Evolutionary conservation across 2,113 vertebrate genomes (phyloP), one percentile per base, ranked within the genome.

Genomic region (Anguilla rostrata): DNA sequence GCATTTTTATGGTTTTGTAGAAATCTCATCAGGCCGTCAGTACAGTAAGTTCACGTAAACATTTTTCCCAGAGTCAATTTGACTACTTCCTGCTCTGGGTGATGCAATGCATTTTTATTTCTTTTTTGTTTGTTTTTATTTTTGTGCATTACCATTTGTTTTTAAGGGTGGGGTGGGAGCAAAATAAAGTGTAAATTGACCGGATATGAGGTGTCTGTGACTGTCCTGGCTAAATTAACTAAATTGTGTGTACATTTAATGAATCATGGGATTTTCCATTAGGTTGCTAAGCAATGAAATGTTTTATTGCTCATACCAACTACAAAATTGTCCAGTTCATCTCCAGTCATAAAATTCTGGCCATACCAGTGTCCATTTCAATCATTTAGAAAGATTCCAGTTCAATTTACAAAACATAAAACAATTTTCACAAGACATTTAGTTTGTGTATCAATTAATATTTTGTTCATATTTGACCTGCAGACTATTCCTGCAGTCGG

Each of bases 1-100:
- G 90, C 93, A 92, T 94, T 95, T 92, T 92, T 88, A 90, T 89
- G 90, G 81, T 63, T 87, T 86, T 71, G 40, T 60, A 86, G 86
- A 90, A 53, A 89, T 84, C 81, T 85, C 16, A 83, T 46, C 79
- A 85, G 88, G 87, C 89, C 90, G 83, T 91, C 91, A 91, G 92
- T 88, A 90, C 90, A 92, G 92, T 89, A 92, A 94, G 91, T 91
- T 85, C 56, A 63, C 88, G 83, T 84, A 53, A 78, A 82, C 82
- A 66, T 9, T 87, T 53, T 92, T 87, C 92, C 92, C 92, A 92
- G 91, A 80, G 81, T 82, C 26, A 89, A 89, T 92, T 85, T 86
- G 87, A 87, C 84, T 29, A 85, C 84, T 87, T 92, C 91, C 89
- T 78, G 89, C 86, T 46, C 84, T 60, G 80, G 87, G 84, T 85